Percentiles rank a stretch among this genome's conserved stretches.
Evolutionary conservation across 2,797 vertebrate genomes (phyloP).

Genomic region (Gephyroberyx darwinii): DNA sequence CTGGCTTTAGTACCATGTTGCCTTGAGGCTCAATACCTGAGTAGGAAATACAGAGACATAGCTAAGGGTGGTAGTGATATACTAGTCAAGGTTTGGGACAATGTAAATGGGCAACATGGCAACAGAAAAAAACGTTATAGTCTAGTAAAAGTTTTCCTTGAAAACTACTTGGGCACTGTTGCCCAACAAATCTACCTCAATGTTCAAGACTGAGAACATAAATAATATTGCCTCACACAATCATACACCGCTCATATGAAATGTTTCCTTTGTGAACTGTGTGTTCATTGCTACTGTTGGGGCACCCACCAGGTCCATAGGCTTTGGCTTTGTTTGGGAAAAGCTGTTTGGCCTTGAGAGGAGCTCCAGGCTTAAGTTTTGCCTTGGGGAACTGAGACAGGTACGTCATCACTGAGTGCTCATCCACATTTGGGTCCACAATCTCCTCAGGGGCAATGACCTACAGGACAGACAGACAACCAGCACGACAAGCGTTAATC

Average conservation of each 20-base stretch:
- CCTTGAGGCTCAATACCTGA: slow-evolving; percentile 93
- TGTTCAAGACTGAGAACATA: slow-evolving; percentile 13
- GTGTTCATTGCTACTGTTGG: not conserved
- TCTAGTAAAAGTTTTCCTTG: not conserved
- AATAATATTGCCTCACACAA: slow-evolving; percentile 15
- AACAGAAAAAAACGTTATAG: too few species aligned
- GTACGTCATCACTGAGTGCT: slow-evolving; percentile 97
- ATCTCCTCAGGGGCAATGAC: slow-evolving; percentile 96
- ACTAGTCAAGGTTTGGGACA: not conserved
- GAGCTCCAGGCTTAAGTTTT: slow-evolving; percentile 92
- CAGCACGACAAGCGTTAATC: slow-evolving; percentile 10
- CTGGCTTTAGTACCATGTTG: slow-evolving; percentile 91
- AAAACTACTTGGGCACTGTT: not conserved
- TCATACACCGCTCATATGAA: slow-evolving; percentile 8
- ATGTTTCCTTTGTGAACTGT: slow-evolving; percentile 4
- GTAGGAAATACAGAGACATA: slow-evolving; percentile 24
- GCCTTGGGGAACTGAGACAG: slow-evolving; percentile 96
- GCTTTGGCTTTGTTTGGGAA: slow-evolving; percentile 90
- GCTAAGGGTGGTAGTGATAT: not conserved
- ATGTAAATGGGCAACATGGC: too few species aligned
- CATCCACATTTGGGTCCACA: slow-evolving; percentile 94
- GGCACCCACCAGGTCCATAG: slow-evolving; percentile 88
- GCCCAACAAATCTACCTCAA: slow-evolving; percentile 2
- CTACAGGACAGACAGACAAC: slow-evolving; percentile 67
- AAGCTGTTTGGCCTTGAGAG: slow-evolving; percentile 85